These are phyloP conservation scores for Perognathus longimembris DNA, from an alignment of 2,113 vertebrate species.

Conservation along the genomic window DNA sequence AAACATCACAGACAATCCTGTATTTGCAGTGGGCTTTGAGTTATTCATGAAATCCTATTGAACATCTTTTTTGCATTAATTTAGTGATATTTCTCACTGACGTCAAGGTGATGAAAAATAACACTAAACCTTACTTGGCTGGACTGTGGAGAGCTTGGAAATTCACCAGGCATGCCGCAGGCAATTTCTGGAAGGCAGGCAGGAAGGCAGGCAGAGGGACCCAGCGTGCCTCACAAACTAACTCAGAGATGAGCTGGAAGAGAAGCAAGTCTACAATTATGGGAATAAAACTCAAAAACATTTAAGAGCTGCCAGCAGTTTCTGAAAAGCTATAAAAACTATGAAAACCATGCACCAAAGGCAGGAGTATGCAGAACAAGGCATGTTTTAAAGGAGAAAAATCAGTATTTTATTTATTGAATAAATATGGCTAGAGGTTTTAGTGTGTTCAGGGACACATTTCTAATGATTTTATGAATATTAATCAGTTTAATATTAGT, in stretches of 20 bases:
- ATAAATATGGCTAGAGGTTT: background rate
- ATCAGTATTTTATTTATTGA: background rate
- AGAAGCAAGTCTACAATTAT: conserved; percentile 51
- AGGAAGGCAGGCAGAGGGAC: conserved; percentile 54
- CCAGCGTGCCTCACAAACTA: conserved; percentile 49
- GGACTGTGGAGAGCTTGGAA: conserved; percentile 76
- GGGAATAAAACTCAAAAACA: conserved; percentile 52
- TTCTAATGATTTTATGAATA: conserved; percentile 4
- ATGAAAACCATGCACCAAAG: conserved; percentile 2
- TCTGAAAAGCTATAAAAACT: conserved; percentile 47
- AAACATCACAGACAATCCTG: conserved; percentile 62
- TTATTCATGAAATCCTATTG: conserved; percentile 79
- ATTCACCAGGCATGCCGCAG: conserved; percentile 76
- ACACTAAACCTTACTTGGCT: conserved; percentile 80
- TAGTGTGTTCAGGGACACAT: background rate
- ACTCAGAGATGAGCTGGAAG: conserved; percentile 67
- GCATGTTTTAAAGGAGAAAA: background rate
- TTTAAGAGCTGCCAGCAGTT: conserved; percentile 59
- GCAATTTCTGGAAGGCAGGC: conserved; percentile 70
- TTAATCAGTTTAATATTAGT: background rate
- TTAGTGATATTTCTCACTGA: conserved; percentile 83
- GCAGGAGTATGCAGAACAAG: background rate
- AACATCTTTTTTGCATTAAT: conserved; percentile 81
- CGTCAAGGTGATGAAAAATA: conserved; percentile 82
- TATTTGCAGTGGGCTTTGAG: conserved; percentile 70